Evolutionary conservation across 2,797 vertebrate genomes (phyloP).

Genomic region (Lepidocolaptes lacrymiger): DNA sequence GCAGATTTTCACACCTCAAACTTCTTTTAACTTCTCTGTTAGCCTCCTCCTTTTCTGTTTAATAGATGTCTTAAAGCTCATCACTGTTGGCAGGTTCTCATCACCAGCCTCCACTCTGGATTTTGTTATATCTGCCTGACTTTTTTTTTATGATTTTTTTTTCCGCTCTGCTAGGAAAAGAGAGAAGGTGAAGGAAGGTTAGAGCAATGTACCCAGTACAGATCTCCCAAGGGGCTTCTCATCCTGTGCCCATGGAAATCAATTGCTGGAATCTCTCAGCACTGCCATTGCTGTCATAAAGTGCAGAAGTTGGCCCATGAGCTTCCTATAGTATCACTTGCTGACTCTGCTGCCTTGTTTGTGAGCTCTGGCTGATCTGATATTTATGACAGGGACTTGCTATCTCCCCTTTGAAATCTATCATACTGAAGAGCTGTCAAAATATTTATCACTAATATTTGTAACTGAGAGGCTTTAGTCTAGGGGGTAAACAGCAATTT

Average conservation of each 20-base stretch:
- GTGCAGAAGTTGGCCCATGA: not conserved
- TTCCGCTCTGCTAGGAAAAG: not conserved
- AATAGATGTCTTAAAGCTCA: constrained; percentile 13
- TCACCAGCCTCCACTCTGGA: constrained; percentile 13
- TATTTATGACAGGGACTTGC: not conserved
- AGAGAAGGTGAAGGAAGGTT: not conserved
- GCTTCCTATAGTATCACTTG: not conserved
- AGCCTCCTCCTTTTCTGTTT: not conserved
- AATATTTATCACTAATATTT: not conserved
- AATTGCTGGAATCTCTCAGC: not conserved
- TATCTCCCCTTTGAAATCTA: not conserved
- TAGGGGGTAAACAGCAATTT: not conserved
- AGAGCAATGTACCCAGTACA: not conserved
- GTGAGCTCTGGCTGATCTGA: not conserved
- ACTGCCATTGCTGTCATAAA: not conserved
- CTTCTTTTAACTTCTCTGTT: constrained; percentile 35
- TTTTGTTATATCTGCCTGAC: not conserved
- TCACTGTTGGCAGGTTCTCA: not conserved
- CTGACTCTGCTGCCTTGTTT: not conserved
- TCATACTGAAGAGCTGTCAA: not conserved
- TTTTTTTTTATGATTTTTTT: not conserved
- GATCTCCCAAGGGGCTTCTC: not conserved
- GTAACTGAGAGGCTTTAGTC: not conserved
- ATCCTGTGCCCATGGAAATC: not conserved
- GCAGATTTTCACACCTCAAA: not conserved